Percentiles rank a stretch among this genome's conserved stretches.
Evolutionary conservation across 2,113 vertebrate species (phyloP).

Genomic region (Ascaphus truei): DNA sequence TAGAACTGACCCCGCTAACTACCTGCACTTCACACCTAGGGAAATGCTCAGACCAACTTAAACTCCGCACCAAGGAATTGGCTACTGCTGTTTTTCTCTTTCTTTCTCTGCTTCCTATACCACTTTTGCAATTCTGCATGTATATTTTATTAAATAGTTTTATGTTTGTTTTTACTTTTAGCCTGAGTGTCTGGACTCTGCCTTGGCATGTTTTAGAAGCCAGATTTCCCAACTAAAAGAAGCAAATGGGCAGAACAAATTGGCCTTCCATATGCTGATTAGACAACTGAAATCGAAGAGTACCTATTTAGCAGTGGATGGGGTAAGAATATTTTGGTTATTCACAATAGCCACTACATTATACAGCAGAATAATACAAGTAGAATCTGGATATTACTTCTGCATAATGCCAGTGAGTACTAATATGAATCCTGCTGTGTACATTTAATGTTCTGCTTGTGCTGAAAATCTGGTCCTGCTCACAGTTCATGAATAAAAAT

Average conservation of each 20-base stretch:
- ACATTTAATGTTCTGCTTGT: no score
- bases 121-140: background rate
- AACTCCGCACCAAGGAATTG: no score
- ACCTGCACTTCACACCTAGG: background rate
- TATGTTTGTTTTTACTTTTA: constrained; percentile 38
- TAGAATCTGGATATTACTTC: no score
- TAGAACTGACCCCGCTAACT: background rate
- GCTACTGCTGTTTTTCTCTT: no score
- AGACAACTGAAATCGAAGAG: constrained; percentile 38
- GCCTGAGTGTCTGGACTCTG: constrained; percentile 48
- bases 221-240: constrained; percentile 44
- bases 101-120: background rate
- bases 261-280: background rate
- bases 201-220: constrained; percentile 57
- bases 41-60: background rate
- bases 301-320: background rate
- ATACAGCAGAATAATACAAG: no score
- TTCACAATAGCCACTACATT: no score
- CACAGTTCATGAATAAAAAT: no score
- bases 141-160: background rate
- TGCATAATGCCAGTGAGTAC: no score
- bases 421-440: no score
- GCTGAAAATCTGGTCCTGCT: no score
- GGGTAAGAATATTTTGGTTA: constrained; percentile 39
- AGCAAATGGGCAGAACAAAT: background rate